Base-by-base conservation (phyloP, 2,797 vertebrate species). In the Sardinella longiceps region DNA sequence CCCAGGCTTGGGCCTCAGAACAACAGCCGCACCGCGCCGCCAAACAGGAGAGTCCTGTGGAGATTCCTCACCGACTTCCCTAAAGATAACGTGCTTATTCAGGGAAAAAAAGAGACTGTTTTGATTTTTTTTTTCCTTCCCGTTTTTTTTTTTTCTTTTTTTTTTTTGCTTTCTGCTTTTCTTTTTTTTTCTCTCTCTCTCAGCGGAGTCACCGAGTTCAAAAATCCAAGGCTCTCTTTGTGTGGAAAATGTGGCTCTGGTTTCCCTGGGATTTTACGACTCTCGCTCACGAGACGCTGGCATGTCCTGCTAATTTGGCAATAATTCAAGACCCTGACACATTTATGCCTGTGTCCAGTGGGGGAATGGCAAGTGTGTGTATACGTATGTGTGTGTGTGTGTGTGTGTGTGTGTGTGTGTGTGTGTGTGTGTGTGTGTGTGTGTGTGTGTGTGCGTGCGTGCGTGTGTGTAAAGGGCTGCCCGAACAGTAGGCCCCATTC, bases 241-340 rank as follows among this genome's bases (percentile, higher is more conserved):
- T 77, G 70, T 77, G 70, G 70, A 77, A 77, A 77, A 77, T 85
- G 56, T 86, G 88, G 87, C 77, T 83, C 85, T 87, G 87, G 83
- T 88, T 91, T 87, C 85, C 80, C 91, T 88, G 85, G 84, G 91
- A 91, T 92, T 94, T 94, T 88, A 94, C 66, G 37, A 86, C 87
- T 84, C 87, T 91, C 90, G 89, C 91, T 91, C 82, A 90, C 80
- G 83, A 90, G 90, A 92, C 89, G 89, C 86, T 81, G 58, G 90
- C 87, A 85, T 91, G 91, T 92, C 91, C 91, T 84, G 91, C 91
- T 94, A 94, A 95, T 95, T 93, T 94, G 92, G 89, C 91, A 92
- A 90, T 94, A 94, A 93, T 93, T 96, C 89, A 88, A 89, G 90
- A 83, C 86, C 85, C 87, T 91, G 95, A 94, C 94, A 92, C 87